Evolutionary conservation across 2,797 vertebrate genomes (phyloP).

Genomic region (Myotis daubentonii): DNA sequence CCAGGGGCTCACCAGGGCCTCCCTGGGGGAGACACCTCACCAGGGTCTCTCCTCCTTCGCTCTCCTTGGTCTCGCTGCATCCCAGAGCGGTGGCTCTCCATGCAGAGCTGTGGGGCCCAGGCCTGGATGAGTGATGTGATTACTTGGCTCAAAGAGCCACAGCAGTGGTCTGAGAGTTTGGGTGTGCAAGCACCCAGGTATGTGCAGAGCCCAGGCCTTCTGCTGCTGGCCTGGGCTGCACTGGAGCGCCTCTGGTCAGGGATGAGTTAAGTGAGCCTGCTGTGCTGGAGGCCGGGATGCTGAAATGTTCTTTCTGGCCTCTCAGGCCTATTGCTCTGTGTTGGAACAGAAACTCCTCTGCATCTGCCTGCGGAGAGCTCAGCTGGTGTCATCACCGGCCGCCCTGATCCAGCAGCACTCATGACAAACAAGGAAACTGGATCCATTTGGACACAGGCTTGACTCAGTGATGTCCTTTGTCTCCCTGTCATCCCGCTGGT

Average conservation of each 20-base stretch:
- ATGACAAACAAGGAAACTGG: slow-evolving; percentile 68
- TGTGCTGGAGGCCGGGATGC: neutral
- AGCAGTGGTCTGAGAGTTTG: neutral
- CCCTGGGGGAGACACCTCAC: neutral
- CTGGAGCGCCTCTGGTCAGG: neutral
- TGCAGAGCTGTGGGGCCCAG: neutral
- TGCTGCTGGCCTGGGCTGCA: neutral
- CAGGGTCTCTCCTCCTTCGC: too few species aligned
- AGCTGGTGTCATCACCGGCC: slow-evolving; percentile 50
- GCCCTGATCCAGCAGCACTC: slow-evolving; percentile 57
- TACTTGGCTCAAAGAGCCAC: accelerated
- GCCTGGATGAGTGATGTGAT: too few species aligned
- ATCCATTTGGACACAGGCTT: slow-evolving; percentile 49
- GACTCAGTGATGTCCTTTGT: slow-evolving; percentile 41
- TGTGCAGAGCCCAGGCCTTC: neutral
- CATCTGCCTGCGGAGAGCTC: neutral
- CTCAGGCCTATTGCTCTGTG: neutral
- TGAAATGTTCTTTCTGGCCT: slow-evolving; percentile 10
- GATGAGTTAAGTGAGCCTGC: slow-evolving; percentile 8
- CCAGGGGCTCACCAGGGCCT: too few species aligned
- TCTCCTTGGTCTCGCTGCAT: neutral
- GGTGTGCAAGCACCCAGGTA: neutral
- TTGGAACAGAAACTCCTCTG: slow-evolving; percentile 46
- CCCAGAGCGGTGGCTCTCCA: neutral
- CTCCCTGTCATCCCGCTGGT: slow-evolving; percentile 75